phyloP scores from a whole-genome alignment of 2,113 vertebrate species.

The Gopherus evgoodei region DNA sequence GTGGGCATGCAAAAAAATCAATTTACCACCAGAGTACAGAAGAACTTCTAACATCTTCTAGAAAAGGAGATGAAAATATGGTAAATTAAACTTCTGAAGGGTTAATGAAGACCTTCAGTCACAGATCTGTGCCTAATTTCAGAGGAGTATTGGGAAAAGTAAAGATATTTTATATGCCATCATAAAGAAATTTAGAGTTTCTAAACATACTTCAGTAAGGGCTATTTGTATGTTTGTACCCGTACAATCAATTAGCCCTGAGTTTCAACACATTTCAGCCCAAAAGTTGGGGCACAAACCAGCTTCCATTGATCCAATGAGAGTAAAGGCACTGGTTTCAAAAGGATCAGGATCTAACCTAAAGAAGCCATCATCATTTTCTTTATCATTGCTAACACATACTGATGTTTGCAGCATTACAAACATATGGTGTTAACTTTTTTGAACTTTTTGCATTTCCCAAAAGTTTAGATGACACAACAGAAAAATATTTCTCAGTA shows the following conservation, averaged over 20 bases:
- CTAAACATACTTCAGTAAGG: background rate
- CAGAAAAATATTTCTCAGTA: constrained; percentile 27
- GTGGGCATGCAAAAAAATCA: background rate
- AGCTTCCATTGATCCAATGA: background rate
- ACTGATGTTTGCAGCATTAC: background rate
- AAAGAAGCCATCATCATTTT: background rate
- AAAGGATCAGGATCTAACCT: background rate
- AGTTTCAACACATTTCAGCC: background rate
- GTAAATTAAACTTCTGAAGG: background rate
- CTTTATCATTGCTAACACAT: background rate
- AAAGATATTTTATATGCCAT: background rate
- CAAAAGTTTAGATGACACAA: background rate
- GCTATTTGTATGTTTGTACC: background rate
- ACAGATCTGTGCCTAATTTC: background rate
- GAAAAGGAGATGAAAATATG: background rate
- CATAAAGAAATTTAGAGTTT: background rate
- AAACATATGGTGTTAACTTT: background rate
- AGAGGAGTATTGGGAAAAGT: background rate
- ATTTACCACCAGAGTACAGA: background rate
- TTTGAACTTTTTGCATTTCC: background rate
- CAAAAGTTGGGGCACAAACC: background rate
- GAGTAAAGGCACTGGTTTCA: background rate
- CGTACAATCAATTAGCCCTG: fast-evolving
- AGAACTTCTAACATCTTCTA: background rate
- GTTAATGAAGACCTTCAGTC: background rate